Evolutionary conservation across 1,140 invertebrate species (phyloP), one percentile per base, ranked within the genome.

Genomic region (Melipona quadrifasciata): DNA sequence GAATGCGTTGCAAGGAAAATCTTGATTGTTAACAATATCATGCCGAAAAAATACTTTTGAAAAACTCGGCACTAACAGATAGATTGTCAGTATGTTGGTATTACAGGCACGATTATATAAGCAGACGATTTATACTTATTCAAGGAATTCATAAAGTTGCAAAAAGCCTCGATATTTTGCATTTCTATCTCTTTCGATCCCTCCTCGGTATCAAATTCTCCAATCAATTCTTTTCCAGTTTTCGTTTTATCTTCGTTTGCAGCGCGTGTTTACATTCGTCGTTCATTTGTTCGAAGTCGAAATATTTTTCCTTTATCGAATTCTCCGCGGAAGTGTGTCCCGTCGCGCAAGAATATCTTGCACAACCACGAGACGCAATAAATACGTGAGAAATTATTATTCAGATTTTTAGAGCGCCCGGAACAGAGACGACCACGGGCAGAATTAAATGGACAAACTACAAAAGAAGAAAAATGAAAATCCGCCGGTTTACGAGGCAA

Each of bases 361-460:
- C 19, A 24, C 6, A 17, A 2, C 16, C 34, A 19, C 2, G 27
- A 57, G 39, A 51, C n/a, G 24, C 27, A 21, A 71, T 51, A 78
- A 78, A 71, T 51, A 68, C 24, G 16, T 11, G 47, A 12, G 1
- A 53, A 64, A 71, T 71, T 72, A 71, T 84, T 72, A 84, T 72
- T 53, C 55, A 51, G 47, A 77, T 57, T 76, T 57, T 47, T 24
- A 2, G 39, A 16, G 4, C 19, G 24, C 31, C 39, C 19, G 61
- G 47, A 27, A 67, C 51, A 47, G 47, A 24, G 55, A 12, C 27
- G 31, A 1, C 14, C 53, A 19, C 67, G 14, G n/a, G 0, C 16
- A 24, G 27, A 64, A 79, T 72, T 79, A 72, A 79, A 84, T 55
- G 82, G 57, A 39, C 39, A n/a, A 70, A 78, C 27, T 19, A 70